Conservation (phyloP, 1,140 invertebrate species). For the Coelopa frigida region DNA sequence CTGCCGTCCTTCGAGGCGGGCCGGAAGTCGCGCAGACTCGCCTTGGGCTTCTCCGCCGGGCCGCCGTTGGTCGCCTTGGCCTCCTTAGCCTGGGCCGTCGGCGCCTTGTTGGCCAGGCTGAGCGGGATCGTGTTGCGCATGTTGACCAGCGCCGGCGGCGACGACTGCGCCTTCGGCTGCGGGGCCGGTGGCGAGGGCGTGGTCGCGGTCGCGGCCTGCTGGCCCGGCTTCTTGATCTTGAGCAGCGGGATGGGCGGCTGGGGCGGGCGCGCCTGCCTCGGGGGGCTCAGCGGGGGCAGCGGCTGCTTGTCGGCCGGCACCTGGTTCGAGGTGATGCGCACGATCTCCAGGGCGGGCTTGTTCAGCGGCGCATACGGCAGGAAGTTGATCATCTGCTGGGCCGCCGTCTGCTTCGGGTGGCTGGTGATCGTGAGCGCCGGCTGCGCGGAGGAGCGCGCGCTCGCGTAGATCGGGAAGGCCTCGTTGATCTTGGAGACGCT, state of each 20-base stretch:
- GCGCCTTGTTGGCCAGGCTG: constrained; percentile 25
- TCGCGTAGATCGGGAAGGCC: too few species aligned
- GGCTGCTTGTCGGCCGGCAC: background rate
- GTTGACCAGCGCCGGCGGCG: constrained; percentile 39
- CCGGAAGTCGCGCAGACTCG: constrained; percentile 37
- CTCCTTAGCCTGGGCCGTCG: constrained; percentile 11
- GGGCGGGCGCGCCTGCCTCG: background rate
- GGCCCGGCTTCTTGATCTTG: constrained; percentile 5
- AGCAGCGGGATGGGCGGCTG: constrained; percentile 23
- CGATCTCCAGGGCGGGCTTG: constrained; percentile 30
- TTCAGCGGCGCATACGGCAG: background rate
- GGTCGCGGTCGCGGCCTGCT: background rate
- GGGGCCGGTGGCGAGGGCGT: constrained; percentile 8
- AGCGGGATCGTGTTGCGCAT: constrained; percentile 23
- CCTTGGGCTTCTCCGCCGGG: constrained; percentile 24
- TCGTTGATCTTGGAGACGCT: constrained; percentile 8
- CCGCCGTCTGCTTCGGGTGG: background rate
- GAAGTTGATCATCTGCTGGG: background rate
- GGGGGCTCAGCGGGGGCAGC: constrained; percentile 1
- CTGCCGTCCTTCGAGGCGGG: constrained; percentile 17
- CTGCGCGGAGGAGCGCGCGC: too few species aligned
- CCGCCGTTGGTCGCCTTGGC: background rate
- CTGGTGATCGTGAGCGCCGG: background rate
- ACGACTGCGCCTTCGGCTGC: constrained; percentile 19
- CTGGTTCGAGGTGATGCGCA: constrained; percentile 20